phyloP scores from a whole-genome alignment of 1,140 invertebrate species.

The Diprion similis region DNA sequence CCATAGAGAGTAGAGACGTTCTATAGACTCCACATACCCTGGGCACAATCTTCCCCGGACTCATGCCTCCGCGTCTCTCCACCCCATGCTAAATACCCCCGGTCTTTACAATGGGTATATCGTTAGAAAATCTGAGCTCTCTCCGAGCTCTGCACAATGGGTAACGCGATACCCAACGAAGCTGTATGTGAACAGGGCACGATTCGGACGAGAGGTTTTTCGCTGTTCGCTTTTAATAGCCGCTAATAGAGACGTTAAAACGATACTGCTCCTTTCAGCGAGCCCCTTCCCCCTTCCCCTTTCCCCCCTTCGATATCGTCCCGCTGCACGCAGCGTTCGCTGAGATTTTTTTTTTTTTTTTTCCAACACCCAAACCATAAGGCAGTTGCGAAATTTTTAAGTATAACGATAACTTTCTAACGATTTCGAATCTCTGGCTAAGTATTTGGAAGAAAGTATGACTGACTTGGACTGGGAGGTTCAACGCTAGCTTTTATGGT shows the following conservation, averaged over 20 bases:
- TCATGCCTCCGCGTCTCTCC: too few species aligned
- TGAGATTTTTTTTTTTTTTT: background rate
- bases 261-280: constrained; percentile 50
- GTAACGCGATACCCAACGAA: constrained; percentile 53
- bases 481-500: too few species aligned
- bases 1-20: constrained; percentile 31
- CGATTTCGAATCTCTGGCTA: too few species aligned
- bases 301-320: background rate
- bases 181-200: constrained; percentile 27
- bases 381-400: too few species aligned
- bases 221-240: constrained; percentile 57
- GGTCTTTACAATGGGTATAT: constrained; percentile 52
- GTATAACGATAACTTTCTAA: too few species aligned
- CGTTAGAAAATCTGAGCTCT: constrained; percentile 57
- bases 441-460: too few species aligned
- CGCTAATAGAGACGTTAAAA: constrained; percentile 62
- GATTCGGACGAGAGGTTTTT: constrained; percentile 30
- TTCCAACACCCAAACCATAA: background rate
- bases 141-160: constrained; percentile 51
- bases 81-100: constrained; percentile 54
- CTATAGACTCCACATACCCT: background rate
- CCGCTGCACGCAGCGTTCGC: too few species aligned
- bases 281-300: constrained; percentile 33
- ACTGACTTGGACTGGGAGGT: too few species aligned
- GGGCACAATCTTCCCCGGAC: background rate